A percentile compares a stretch with the other conserved stretches of the same genome.
These are phyloP conservation scores for Tetrao urogallus DNA, from an alignment of 2,113 vertebrate species.

Conservation along the genomic window DNA sequence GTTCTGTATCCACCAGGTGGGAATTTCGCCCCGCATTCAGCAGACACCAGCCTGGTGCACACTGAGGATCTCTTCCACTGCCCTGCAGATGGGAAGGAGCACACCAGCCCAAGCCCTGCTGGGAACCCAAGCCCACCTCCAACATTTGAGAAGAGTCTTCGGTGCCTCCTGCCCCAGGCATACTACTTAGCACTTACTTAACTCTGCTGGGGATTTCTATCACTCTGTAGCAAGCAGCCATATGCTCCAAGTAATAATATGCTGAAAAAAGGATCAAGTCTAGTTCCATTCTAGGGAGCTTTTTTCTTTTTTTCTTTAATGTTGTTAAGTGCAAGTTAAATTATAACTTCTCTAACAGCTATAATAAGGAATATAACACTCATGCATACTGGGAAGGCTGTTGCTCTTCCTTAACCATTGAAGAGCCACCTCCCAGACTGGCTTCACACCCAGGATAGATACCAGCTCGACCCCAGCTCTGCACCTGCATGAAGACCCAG, in stretches of 20 bases:
- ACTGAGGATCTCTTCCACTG: neutral
- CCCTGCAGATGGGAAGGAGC: neutral
- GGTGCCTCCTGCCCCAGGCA: neutral
- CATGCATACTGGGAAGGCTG: neutral
- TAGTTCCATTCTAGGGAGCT: neutral
- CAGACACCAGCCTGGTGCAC: neutral
- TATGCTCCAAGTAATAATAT: neutral
- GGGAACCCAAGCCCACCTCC: neutral
- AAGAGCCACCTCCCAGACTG: neutral
- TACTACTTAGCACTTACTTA: neutral
- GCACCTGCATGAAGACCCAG: neutral
- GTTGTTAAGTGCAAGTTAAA: neutral
- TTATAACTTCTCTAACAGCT: constrained; percentile 1
- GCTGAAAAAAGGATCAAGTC: neutral
- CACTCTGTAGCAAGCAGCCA: neutral
- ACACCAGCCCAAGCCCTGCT: neutral
- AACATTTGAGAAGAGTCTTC: neutral
- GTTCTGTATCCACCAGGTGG: neutral
- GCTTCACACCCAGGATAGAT: neutral
- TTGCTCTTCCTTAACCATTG: neutral
- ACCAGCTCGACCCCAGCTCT: neutral
- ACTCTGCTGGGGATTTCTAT: neutral
- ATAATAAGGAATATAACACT: constrained; percentile 3
- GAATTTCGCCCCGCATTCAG: neutral
- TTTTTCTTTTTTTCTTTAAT: neutral